These are phyloP conservation scores for Eremobia ochroleuca DNA, from an alignment of 2,888 invertebrate species.

Conservation along the genomic window DNA sequence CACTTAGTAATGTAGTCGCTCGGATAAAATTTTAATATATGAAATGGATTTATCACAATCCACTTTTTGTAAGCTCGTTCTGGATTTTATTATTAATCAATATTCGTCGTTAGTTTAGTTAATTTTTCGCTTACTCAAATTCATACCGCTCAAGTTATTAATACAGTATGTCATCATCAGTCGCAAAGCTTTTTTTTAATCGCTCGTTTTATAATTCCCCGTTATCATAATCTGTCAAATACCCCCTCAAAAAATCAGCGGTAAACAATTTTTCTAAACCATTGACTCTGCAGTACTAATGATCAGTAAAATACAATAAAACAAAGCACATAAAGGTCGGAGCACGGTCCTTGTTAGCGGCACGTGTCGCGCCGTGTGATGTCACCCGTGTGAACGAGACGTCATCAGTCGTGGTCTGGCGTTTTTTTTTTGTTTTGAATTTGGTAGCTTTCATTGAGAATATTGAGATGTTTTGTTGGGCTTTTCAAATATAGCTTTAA, in stretches of 20 bases:
- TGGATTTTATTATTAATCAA: no score
- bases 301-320: conserved; percentile 55
- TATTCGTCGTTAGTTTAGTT: no score
- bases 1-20: no score
- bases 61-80: no score
- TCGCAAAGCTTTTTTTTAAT: no score
- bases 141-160: no score
- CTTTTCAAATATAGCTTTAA: no score
- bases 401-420: conserved; percentile 39
- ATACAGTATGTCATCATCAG: no score
- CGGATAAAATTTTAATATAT: no score
- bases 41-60: no score
- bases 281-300: conserved; percentile 54
- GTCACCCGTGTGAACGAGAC: conserved; percentile 63
- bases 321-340: conserved; percentile 46
- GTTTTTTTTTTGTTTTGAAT: conserved; percentile 13
- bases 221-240: neutral
- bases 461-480: neutral
- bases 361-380: conserved; percentile 68
- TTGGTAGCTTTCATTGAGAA: conserved; percentile 15
- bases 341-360: conserved; percentile 66
- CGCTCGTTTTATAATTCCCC: no score
- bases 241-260: conserved; percentile 19
- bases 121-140: no score
- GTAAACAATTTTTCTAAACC: conserved; percentile 54